Evolutionary conservation across 2,888 invertebrate species (phyloP).

Genomic region (Tricholauxania praeusta): DNA sequence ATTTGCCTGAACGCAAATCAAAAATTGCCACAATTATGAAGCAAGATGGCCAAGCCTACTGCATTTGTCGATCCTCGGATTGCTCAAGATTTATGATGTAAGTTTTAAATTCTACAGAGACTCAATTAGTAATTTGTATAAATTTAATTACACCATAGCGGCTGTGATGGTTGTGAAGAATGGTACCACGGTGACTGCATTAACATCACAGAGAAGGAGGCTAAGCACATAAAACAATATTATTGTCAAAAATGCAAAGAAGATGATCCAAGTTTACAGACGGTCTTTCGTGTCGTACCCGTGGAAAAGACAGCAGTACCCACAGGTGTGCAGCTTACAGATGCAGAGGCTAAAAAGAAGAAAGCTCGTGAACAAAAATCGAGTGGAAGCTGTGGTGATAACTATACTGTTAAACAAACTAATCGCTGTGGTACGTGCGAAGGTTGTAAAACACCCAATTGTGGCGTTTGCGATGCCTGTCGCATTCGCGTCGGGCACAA

Average conservation of each 20-base stretch:
- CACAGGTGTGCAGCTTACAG: slow-evolving; percentile 31
- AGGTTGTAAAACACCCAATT: slow-evolving; percentile 72
- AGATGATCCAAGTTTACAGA: slow-evolving; percentile 83
- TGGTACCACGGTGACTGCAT: slow-evolving; percentile 99
- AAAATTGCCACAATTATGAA: slow-evolving; percentile 89
- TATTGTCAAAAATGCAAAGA: slow-evolving; percentile 89
- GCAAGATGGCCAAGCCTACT: slow-evolving; percentile 93
- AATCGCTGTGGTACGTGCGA: slow-evolving; percentile 80
- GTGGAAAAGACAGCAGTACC: slow-evolving; percentile 56
- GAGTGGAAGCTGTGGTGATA: slow-evolving; percentile 54
- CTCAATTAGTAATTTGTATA: no score
- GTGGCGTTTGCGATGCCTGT: slow-evolving; percentile 66
- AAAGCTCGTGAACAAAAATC: slow-evolving; percentile 19
- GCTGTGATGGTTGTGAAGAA: slow-evolving; percentile 97
- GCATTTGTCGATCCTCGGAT: slow-evolving; percentile 94
- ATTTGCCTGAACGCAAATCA: slow-evolving; percentile 89
- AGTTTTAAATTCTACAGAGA: slow-evolving; percentile 57
- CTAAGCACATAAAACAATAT: slow-evolving; percentile 93
- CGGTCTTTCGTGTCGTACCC: slow-evolving; percentile 67
- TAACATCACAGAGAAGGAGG: slow-evolving; percentile 92
- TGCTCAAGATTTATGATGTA: slow-evolving; percentile 97
- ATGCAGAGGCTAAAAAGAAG: slow-evolving; percentile 49
- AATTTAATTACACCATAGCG: slow-evolving; percentile 70
- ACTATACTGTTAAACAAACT: slow-evolving; percentile 41
- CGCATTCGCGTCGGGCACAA: slow-evolving; percentile 64